Evolutionary conservation across 2,888 invertebrate species (phyloP), one percentile per base, ranked within the genome.

Genomic region (Alloplasta piceator): DNA sequence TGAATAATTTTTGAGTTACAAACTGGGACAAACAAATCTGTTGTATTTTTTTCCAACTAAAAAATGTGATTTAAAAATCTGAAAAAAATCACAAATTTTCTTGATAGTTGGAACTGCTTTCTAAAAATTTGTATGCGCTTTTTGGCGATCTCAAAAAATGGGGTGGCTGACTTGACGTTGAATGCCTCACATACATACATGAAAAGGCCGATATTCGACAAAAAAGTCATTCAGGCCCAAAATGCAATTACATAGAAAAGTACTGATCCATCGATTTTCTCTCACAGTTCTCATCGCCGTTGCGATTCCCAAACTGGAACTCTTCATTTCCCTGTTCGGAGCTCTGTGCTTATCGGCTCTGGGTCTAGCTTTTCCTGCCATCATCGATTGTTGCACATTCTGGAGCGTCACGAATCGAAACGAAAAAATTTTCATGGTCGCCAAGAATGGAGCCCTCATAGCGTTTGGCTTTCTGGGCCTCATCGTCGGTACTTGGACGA

Each of bases 351-450:
- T 98, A 60, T 97, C 98, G 0, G 97, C 96, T 0, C 94, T 98
- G 75, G 98, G 98, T 0, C 93, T 98, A 61, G 97, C 97, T 0
- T 97, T 98, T 91, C 98, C 98, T 7, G 98, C 98, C 0, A 93
- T 98, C 82, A 96, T 98, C 85, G 96, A 98, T 89, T 94, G 96
- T 84, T 95, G 96, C 91, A 96, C 96, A 0, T 96, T 96, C 90
- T 98, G 97, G 97, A 94, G 95, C 87, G 93, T 94, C 73, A 94
- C 93, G 5, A 93, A 93, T 0, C 94, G 94, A 10, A 89, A 93
- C 0, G 93, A 93, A 75, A 94, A 93, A 83, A 91, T 93, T 5
- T 93, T 95, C 85, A 93, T 96, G 93, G 85, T 95, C 3, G 83
- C 94, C 7, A 95, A 95, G 90, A 95, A 96, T 89, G 92, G 92